Base-by-base conservation (phyloP, 2,113 vertebrate genomes). In the Girardinichthys multiradiatus region DNA sequence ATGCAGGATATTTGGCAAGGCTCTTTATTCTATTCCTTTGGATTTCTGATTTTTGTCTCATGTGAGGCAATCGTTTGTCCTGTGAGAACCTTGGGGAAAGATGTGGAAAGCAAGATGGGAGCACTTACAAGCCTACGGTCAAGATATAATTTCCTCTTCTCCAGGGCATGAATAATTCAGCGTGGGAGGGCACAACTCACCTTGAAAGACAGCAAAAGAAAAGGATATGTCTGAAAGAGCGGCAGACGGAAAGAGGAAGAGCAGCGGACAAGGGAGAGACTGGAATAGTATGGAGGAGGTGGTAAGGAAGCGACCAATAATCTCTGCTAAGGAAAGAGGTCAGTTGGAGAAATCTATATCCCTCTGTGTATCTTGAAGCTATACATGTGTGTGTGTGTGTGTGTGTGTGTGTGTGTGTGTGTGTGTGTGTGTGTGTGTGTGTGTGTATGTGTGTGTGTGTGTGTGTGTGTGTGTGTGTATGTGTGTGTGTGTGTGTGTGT, bases 251-350 rank as follows among this genome's bases (percentile, higher is more conserved):
- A 64, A 77, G 70, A 83, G 33, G 39, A 64, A 68, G 76, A 72
- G 42, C 54, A 35, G 51, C 62, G 24, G 48, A 70, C 21, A 28
- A 24, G 48, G 33, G 65, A 31, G 61, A 66, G 45, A 64, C n/a
- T 8, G 64, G 33, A 9, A 33, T 58, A 75, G 57, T 19, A 94
- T 94, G 93, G 91, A 87, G 66, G 92, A 90, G 83, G 88, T 63
- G 76, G 80, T 68, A 72, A 93, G 86, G 86, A 92, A 74, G 80
- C 85, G 91, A 30, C 94, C 94, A 5, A 82, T 92, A 37, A 95
- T 95, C 67, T 92, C 94, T 60, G 93, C 88, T 5, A 77, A 87
- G 74, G 93, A 93, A 84, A 88, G 88, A 92, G 94, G 94, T 95
- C 67, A 89, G 94, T 92, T 17, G 26, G 58, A 72, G 48, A 61